phyloP scores from a whole-genome alignment of 2,797 vertebrate species.

The Periophthalmus magnuspinnatus region DNA sequence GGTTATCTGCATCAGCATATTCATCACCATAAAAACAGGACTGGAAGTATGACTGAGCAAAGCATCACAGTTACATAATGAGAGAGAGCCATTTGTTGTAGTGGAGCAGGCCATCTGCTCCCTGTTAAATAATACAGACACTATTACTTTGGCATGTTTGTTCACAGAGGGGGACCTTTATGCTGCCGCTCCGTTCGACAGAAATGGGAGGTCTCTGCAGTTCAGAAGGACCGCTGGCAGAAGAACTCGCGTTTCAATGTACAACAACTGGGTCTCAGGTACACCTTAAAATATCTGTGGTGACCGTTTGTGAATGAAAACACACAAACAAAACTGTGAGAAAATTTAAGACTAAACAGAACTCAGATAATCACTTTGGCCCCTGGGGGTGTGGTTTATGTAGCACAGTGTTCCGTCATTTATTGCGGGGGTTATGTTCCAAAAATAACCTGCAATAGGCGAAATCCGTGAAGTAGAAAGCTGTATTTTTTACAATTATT shows the following conservation, averaged over 20 bases:
- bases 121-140: slow-evolving; percentile 32
- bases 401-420: no score
- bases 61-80: slow-evolving; percentile 33
- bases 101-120: neutral
- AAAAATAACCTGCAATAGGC: no score
- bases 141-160: slow-evolving; percentile 3
- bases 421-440: no score
- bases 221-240: slow-evolving; percentile 73
- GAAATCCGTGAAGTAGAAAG: no score
- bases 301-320: no score
- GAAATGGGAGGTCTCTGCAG: slow-evolving; percentile 68
- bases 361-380: no score
- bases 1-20: slow-evolving; percentile 22
- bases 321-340: no score
- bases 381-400: no score
- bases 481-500: no score
- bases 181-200: slow-evolving; percentile 70
- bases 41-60: slow-evolving; percentile 13
- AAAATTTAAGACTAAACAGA: no score
- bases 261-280: slow-evolving; percentile 77
- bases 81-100: slow-evolving; percentile 3
- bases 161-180: slow-evolving; percentile 75
- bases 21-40: neutral
- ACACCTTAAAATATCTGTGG: slow-evolving; percentile 1
- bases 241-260: slow-evolving; percentile 74